phyloP scores from a whole-genome alignment of 2,888 invertebrate species.

The Apamea epomidion region DNA sequence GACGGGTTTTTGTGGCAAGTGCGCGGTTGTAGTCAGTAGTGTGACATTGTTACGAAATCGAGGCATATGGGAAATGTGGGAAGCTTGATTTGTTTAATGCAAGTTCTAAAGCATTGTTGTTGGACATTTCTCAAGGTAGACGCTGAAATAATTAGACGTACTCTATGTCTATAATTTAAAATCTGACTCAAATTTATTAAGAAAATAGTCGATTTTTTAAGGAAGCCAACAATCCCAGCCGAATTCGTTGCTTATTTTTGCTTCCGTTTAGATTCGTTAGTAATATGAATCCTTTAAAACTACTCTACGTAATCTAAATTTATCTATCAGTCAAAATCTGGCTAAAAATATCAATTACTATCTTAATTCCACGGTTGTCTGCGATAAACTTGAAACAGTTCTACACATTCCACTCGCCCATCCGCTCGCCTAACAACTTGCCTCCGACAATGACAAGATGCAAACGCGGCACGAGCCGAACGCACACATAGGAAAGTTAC shows the following conservation, averaged over 20 bases:
- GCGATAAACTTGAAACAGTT: conserved; percentile 46
- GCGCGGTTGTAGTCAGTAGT: conserved; percentile 36
- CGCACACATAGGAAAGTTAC: conserved; percentile 63
- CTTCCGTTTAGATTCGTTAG: neutral
- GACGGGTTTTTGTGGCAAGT: conserved; percentile 63
- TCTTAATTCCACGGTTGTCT: conserved; percentile 4
- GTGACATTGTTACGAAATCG: conserved; percentile 35
- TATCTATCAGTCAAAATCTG: neutral
- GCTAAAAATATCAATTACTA: conserved; percentile 16
- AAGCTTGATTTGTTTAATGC: neutral
- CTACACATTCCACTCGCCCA: conserved; percentile 65
- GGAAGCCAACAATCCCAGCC: neutral
- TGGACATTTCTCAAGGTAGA: conserved; percentile 1
- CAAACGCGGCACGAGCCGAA: conserved; percentile 74
- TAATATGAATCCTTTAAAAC: neutral
- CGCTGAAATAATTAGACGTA: neutral
- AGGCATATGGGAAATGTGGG: conserved; percentile 14
- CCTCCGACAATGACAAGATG: conserved; percentile 63
- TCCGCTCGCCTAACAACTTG: conserved; percentile 60
- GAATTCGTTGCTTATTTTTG: neutral
- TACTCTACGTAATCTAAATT: neutral
- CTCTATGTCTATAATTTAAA: neutral
- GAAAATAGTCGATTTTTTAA: neutral
- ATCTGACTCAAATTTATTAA: too few species aligned
- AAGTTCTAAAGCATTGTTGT: neutral